Base-by-base conservation (phyloP, 2,888 invertebrate genomes). In the Entomobrya proxima region DNA sequence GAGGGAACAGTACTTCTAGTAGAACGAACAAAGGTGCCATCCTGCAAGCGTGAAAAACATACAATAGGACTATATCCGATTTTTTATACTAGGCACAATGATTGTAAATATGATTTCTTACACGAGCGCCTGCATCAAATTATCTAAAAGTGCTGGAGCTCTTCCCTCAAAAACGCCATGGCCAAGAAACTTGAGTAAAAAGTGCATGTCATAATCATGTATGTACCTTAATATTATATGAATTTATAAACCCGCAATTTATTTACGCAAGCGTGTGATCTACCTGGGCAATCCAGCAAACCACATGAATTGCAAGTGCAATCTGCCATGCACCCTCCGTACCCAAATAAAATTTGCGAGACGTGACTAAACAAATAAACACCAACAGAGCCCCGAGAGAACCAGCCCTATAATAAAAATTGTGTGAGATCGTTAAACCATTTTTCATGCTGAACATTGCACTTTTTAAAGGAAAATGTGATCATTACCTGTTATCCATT, bases 11-110 rank as follows among this genome's bases (percentile, higher is more conserved):
- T 9, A 90, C 88, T 82, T 90, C 90, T 6, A 90, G 74, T 0
- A 90, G 85, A 4, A 90, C 90, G 61, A 90, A 90, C 7, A 90
- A 78, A 21, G 90, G 90, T 32, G 90, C 90, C 88, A 90, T 90
- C 30, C 90, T 90, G 58, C 15, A n/a, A n/a, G n/a, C n/a, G n/a
- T n/a, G n/a, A n/a, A n/a, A n/a, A n/a, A n/a, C n/a, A n/a, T n/a
- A 35, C n/a, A 35, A 32, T 52, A n/a, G 3, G 15, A 58, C 21
- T 44, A 69, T 37, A 67, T 52, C 21, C 2, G 18, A 35, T 37
- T 37, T 52, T 37, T 24, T 21, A 76, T 37, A 40, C 30, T 58
- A 24, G 2, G 18, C 15, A 27, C 2, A 72, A 44, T 24, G 27
- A 18, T 13, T 47, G 13, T 13, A 44, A n/a, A n/a, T n/a, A 32